Conservation (phyloP, 2,113 vertebrate species). For the Bungarus multicinctus region DNA sequence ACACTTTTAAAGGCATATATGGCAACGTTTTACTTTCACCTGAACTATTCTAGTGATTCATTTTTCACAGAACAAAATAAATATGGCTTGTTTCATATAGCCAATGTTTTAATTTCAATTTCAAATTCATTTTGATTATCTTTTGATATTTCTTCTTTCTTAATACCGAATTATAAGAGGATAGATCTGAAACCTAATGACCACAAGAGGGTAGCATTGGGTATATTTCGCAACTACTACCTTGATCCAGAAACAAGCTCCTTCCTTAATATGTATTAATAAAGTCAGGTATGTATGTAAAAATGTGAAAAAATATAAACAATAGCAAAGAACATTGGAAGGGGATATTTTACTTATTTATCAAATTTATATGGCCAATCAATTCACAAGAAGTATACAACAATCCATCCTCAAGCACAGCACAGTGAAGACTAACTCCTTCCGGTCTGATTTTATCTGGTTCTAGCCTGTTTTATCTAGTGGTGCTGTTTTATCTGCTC, state of each 20-base stretch:
- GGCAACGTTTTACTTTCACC: background rate
- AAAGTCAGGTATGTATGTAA: too few relatives aligned
- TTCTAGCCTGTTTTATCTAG: background rate
- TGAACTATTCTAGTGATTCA: background rate
- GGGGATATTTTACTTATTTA: too few relatives aligned
- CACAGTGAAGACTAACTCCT: background rate
- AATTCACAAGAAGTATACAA: too few relatives aligned
- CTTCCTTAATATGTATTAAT: background rate
- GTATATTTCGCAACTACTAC: background rate
- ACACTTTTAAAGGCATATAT: background rate
- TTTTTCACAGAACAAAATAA: background rate
- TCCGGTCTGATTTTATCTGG: background rate
- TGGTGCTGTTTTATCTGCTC: background rate
- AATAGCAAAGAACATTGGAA: background rate
- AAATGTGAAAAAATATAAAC: too few relatives aligned
- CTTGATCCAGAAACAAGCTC: background rate
- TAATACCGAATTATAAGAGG: background rate
- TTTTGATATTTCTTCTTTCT: background rate
- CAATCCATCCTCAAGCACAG: background rate
- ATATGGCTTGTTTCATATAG: background rate
- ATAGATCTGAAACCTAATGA: background rate
- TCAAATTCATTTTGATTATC: background rate
- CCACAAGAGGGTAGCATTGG: background rate
- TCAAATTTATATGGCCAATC: too few relatives aligned
- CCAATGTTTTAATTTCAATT: background rate